A percentile compares a stretch with the other conserved stretches of the same genome.
These are phyloP conservation scores for Temnothorax curvispinosus DNA, from an alignment of 1,140 invertebrate species.

Conservation along the genomic window DNA sequence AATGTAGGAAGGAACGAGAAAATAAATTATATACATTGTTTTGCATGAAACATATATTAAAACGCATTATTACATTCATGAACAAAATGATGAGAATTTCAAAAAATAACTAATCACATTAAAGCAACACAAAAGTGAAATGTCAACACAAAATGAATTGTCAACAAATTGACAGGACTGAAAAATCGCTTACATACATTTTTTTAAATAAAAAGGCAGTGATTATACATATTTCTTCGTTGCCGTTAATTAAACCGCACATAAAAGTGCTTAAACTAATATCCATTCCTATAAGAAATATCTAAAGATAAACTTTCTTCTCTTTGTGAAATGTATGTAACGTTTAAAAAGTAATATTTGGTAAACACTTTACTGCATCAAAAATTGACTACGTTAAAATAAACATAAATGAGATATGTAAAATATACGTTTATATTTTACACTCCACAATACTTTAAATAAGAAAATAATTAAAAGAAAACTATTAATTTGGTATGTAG, in stretches of 20 bases:
- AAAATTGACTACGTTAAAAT: background rate
- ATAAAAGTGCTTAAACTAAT: background rate
- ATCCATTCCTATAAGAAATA: background rate
- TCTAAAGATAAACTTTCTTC: background rate
- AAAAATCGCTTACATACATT: background rate
- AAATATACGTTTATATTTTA: conserved; percentile 20
- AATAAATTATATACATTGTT: background rate
- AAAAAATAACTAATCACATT: background rate
- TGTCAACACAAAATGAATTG: background rate
- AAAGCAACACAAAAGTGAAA: background rate
- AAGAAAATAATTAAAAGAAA: background rate
- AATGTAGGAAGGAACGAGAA: background rate
- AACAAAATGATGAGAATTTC: background rate
- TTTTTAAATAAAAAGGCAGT: background rate
- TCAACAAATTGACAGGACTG: background rate
- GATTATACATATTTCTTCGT: background rate
- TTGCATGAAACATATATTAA: background rate
- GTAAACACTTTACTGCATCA: background rate
- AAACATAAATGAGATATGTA: background rate
- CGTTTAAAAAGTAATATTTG: conserved; percentile 35
- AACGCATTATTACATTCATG: background rate
- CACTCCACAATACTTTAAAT: background rate
- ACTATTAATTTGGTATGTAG: background rate
- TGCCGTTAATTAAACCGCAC: background rate
- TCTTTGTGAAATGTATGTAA: background rate